Evolutionary conservation across 2,888 invertebrate species (phyloP).

Genomic region (Emmelina monodactyla): DNA sequence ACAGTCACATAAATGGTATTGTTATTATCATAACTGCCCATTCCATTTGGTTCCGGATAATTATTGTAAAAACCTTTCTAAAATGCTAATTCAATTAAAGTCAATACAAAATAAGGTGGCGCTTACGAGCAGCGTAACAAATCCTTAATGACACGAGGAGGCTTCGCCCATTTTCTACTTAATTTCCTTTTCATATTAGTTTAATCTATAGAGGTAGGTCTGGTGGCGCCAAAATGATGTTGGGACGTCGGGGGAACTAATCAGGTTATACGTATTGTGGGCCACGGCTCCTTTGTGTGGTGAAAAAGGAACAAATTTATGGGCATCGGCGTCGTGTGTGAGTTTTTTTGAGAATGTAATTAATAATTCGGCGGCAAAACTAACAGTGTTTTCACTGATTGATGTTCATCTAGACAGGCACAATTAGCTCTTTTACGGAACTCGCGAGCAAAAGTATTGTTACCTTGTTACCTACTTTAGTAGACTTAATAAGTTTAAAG

Average conservation of each 20-base stretch:
- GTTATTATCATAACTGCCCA: constrained; percentile 50
- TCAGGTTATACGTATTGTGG: constrained; percentile 60
- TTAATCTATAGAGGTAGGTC: constrained; percentile 61
- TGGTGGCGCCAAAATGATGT: constrained; percentile 67
- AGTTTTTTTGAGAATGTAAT: constrained; percentile 62
- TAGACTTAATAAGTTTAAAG: no score
- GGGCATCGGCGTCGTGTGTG: constrained; percentile 62
- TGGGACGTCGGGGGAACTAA: constrained; percentile 59
- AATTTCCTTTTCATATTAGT: constrained; percentile 67
- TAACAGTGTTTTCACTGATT: constrained; percentile 68
- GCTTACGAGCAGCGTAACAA: constrained; percentile 41
- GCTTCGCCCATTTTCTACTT: constrained; percentile 63
- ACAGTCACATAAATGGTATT: constrained; percentile 46
- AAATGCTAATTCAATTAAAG: constrained; percentile 64
- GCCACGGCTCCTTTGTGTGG: constrained; percentile 57
- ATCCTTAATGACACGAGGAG: constrained; percentile 63
- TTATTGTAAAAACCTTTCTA: constrained; percentile 52
- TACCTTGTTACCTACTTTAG: no score
- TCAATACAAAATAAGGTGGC: constrained; percentile 52
- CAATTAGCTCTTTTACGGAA: constrained; percentile 38
- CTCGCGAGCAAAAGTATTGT: constrained; percentile 12
- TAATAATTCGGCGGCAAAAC: constrained; percentile 69
- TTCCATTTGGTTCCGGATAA: constrained; percentile 46
- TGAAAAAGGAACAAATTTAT: constrained; percentile 67
- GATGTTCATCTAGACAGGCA: constrained; percentile 34